Base-by-base conservation (phyloP, 2,888 invertebrate species). In the Xiphydria camelus region DNA sequence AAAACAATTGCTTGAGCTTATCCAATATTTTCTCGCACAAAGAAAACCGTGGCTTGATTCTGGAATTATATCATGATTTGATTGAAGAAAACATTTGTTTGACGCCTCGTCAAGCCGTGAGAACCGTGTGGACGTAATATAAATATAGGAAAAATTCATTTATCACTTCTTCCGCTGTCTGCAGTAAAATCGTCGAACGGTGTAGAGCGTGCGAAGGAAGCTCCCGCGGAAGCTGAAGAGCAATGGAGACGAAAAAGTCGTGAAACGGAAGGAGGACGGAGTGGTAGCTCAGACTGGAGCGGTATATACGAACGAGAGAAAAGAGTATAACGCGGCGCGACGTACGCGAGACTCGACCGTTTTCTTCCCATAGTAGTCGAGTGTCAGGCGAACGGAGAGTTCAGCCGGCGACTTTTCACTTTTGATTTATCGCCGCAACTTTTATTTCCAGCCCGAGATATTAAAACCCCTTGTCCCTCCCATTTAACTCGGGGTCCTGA, bases 381-480 rank as follows among this genome's bases (percentile, higher is more conserved):
- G 60, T 64, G 64, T 59, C 63, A 64, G 61, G 46, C 57, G 49
- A 55, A 48, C 48, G 59, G 61, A 57, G 55, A 57, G 55, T 58
- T 59, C n/a, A 61, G 64, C 54, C 62, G 62, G 67, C 60, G 70
- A 73, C 73, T 75, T 74, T 73, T 72, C 71, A 73, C 71, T 69
- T 75, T 75, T 75, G 75, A 75, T 75, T 75, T 75, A 75, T 75
- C 62, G 66, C 65, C 61, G 61, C 55, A 73, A 74, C 73, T 74
- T 74, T 74, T 75, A 71, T 73, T 73, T 70, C n/a, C 64, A 60
- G 63, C 47, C 53, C 53, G 63, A 70, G 70, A 75, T 75, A 75
- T 75, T 75, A 75, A 75, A 75, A 70, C 68, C 64, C 70, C 70
- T 74, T 73, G 72, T 71, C 72, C 68, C 68, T 63, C 49, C 63